A percentile compares a stretch with the other conserved stretches of the same genome.
Evolutionary conservation across 2,888 invertebrate genomes (phyloP).

Genomic region (Phengaris arion): DNA sequence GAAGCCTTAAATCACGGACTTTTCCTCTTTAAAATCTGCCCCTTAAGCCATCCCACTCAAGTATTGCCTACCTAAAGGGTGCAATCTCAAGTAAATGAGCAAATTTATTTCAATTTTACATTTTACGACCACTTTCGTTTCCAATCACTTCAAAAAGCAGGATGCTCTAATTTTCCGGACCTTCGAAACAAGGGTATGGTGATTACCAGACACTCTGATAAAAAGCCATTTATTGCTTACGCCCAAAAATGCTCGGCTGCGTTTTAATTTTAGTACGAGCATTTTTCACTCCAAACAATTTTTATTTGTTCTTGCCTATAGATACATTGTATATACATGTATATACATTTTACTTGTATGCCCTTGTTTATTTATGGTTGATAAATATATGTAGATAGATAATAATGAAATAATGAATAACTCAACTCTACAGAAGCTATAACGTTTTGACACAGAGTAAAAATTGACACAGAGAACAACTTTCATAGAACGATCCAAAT

Average conservation of each 20-base stretch:
- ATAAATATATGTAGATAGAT: too few relatives aligned
- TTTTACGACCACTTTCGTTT: not conserved
- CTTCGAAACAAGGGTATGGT: not conserved
- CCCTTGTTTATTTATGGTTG: too few relatives aligned
- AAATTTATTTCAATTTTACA: not conserved
- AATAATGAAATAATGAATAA: too few relatives aligned
- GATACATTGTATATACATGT: not conserved
- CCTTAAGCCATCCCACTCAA: not conserved
- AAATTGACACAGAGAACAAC: too few relatives aligned
- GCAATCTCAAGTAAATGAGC: not conserved
- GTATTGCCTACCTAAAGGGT: not conserved
- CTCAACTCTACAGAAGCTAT: too few relatives aligned
- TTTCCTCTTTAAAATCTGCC: not conserved
- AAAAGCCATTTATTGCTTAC: not conserved
- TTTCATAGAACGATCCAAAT: too few relatives aligned
- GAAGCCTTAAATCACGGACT: not conserved
- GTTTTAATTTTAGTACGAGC: not conserved
- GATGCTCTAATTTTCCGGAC: not conserved
- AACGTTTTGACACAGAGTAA: too few relatives aligned
- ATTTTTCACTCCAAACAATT: not conserved
- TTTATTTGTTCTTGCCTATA: not conserved
- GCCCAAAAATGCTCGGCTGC: slow-evolving; percentile 2
- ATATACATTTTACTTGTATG: not conserved
- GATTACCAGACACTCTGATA: not conserved
- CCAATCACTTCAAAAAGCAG: not conserved